A percentile compares a stretch with the other conserved stretches of the same genome.
Evolutionary conservation across 1,140 invertebrate species (phyloP).

Genomic region (Pseudomyrmex flavicornis): DNA sequence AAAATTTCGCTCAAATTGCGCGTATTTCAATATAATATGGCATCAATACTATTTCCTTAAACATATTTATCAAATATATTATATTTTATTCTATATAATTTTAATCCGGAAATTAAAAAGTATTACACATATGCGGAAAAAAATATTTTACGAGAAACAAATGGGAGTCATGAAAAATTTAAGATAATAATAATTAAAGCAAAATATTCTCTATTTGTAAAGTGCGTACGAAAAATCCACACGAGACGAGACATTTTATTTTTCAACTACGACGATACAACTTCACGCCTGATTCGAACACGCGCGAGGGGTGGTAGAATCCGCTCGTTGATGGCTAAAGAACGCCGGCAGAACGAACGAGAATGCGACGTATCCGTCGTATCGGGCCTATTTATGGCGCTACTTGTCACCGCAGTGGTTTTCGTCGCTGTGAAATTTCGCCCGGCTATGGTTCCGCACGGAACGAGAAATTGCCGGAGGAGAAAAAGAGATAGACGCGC

Average conservation of each 20-base stretch:
- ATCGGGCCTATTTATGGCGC: constrained; percentile 80
- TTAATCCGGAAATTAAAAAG: not conserved
- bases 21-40: not conserved
- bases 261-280: constrained; percentile 38
- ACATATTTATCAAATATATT: not conserved
- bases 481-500: constrained; percentile 8
- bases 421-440: constrained; percentile 73
- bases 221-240: not conserved
- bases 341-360: constrained; percentile 61
- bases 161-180: not conserved
- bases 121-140: not conserved
- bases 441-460: constrained; percentile 67
- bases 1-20: not conserved
- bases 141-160: not conserved
- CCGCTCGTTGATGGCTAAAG: constrained; percentile 62
- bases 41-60: not conserved
- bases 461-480: constrained; percentile 56
- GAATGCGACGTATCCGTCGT: constrained; percentile 75
- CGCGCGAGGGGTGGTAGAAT: constrained; percentile 52
- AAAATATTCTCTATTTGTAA: not conserved
- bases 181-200: not conserved
- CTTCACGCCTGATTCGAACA: constrained; percentile 41
- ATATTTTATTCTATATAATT: not conserved
- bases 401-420: constrained; percentile 77
- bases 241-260: constrained; percentile 31